These are phyloP conservation scores for Hesperia comma DNA, from an alignment of 2,888 invertebrate genomes.

Conservation along the genomic window DNA sequence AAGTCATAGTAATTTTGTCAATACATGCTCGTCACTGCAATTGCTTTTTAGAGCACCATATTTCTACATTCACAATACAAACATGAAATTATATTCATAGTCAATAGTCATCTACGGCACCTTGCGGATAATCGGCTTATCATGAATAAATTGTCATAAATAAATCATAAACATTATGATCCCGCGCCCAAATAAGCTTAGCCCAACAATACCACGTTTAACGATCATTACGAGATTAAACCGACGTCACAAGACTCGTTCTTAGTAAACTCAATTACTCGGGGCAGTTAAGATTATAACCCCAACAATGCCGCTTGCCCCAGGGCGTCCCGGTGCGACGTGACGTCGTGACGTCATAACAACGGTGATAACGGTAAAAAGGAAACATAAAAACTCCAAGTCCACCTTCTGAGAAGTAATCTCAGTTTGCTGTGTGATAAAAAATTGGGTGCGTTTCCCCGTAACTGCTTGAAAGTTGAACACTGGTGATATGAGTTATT, in stretches of 20 bases:
- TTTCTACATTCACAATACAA: no score
- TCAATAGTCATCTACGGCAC: no score
- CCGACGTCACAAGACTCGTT: neutral
- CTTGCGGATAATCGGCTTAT: no score
- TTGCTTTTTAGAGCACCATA: no score
- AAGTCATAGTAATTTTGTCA: no score
- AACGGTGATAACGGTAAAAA: slow-evolving; percentile 4
- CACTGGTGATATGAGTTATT: neutral
- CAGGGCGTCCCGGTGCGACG: neutral
- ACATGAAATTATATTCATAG: no score
- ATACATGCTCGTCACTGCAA: no score
- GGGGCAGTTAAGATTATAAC: slow-evolving; percentile 4
- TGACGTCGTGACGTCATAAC: slow-evolving; percentile 7
- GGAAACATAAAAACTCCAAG: neutral
- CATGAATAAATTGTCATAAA: no score
- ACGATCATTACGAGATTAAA: neutral
- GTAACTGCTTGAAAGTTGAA: neutral
- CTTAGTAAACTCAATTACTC: neutral
- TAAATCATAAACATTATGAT: neutral
- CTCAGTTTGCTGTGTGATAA: neutral
- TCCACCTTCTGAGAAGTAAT: neutral
- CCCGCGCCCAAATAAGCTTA: neutral
- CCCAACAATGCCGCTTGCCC: neutral
- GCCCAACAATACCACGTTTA: neutral
- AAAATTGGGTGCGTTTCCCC: neutral